Conservation (phyloP, 2,888 invertebrate species). For the Yponomeuta cagnagella region DNA sequence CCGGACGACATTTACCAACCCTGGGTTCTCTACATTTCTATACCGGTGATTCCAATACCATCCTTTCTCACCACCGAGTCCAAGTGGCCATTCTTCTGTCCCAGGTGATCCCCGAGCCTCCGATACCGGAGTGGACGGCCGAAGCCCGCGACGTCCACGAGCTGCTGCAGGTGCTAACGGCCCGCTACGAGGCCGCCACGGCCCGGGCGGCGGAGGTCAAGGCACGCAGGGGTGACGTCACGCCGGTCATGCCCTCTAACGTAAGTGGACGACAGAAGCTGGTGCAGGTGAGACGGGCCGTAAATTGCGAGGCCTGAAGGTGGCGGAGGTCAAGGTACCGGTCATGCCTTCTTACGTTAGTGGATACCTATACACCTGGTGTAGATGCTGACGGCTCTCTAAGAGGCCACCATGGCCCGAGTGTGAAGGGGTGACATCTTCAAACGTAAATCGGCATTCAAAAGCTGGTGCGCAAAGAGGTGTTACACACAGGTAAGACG, state of each 20-base stretch:
- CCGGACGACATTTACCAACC: too few relatives aligned
- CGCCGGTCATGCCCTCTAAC: conserved; percentile 49
- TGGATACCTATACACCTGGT: too few relatives aligned
- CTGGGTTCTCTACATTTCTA: too few relatives aligned
- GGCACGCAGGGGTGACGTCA: conserved; percentile 47
- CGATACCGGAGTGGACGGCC: conserved; percentile 63
- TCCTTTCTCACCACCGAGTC: background rate
- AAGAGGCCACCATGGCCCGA: too few relatives aligned
- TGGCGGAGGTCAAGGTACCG: background rate
- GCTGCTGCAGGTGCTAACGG: conserved; percentile 52
- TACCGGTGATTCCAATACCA: too few relatives aligned
- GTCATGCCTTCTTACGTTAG: too few relatives aligned
- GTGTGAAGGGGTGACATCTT: too few relatives aligned
- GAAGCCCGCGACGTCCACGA: conserved; percentile 63
- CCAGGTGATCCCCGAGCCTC: conserved; percentile 56
- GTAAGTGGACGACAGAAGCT: conserved; percentile 31
- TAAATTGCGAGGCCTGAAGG: background rate
- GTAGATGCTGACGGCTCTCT: too few relatives aligned
- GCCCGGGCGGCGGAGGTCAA: conserved; percentile 47
- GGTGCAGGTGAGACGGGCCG: background rate
- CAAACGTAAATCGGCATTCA: too few relatives aligned
- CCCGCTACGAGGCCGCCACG: conserved; percentile 55
- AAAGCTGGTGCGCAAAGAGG: too few relatives aligned
- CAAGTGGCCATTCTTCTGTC: background rate
- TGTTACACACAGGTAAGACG: too few relatives aligned